These are phyloP conservation scores for Chiridota heheva DNA, from an alignment of 35 echinoderm and acorn worm species.

Conservation along the genomic window DNA sequence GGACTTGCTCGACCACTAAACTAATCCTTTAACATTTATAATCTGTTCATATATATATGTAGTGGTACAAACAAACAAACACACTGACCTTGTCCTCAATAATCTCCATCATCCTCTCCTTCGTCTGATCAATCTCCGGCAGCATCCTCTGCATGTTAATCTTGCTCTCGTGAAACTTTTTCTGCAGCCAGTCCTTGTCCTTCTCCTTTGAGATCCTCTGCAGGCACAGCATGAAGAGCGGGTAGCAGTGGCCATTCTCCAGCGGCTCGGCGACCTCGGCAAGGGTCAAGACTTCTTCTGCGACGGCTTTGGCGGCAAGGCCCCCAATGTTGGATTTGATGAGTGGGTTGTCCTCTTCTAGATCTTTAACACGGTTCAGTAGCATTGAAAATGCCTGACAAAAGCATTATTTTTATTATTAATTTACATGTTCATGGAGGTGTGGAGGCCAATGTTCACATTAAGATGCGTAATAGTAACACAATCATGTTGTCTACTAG, in stretches of 20 bases:
- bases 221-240: slow-evolving; percentile 86
- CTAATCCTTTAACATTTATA: too few relatives aligned
- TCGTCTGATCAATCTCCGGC: slow-evolving; percentile 95
- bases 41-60: too few relatives aligned
- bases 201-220: slow-evolving; percentile 79
- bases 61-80: too few relatives aligned
- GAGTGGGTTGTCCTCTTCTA: slow-evolving; percentile 76
- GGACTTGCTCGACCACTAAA: too few relatives aligned
- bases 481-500: too few relatives aligned
- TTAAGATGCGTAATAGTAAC: too few relatives aligned
- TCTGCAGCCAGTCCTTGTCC: slow-evolving; percentile 70
- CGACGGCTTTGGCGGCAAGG: slow-evolving; percentile 67
- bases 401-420: too few relatives aligned
- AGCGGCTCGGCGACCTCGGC: slow-evolving; percentile 68
- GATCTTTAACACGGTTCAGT: slow-evolving; percentile 63
- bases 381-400: slow-evolving; percentile 76
- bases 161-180: slow-evolving; percentile 70
- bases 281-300: slow-evolving; percentile 62
- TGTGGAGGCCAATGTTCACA: too few relatives aligned
- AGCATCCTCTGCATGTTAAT: slow-evolving; percentile 89
- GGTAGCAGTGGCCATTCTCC: slow-evolving; percentile 90
- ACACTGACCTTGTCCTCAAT: slow-evolving; percentile 86
- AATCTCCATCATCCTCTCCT: slow-evolving; percentile 99
- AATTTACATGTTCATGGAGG: too few relatives aligned
- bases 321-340: slow-evolving; percentile 88